Evolutionary conservation across 2,797 vertebrate genomes (phyloP).

Genomic region (Passerculus sandwichensis): DNA sequence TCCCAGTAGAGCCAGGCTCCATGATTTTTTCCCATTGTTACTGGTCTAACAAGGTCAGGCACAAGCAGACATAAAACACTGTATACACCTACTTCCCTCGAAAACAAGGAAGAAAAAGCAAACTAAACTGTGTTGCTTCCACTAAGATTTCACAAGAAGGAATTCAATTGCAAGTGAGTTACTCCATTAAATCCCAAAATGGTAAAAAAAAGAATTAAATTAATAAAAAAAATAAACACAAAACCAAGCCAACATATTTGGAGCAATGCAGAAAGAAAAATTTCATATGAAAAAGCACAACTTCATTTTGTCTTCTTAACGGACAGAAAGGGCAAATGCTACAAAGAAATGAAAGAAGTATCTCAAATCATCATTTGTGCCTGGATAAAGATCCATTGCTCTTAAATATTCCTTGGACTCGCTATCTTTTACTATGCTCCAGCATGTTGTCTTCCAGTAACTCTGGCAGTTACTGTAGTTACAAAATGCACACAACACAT

Average conservation of each 20-base stretch:
- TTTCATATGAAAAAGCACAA: background rate
- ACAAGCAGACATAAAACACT: background rate
- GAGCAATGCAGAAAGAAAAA: background rate
- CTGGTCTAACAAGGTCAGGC: background rate
- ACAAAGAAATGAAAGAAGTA: background rate
- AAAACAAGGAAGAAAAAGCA: background rate
- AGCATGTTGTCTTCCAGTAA: background rate
- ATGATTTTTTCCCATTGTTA: background rate
- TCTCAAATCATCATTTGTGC: background rate
- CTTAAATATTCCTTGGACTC: background rate
- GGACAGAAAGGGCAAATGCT: background rate
- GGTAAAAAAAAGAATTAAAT: background rate
- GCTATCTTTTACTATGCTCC: background rate
- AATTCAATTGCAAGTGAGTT: background rate
- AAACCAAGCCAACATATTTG: background rate
- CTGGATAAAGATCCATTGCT: background rate
- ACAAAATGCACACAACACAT: background rate
- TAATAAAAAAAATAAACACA: fast-evolving
- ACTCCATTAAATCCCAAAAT: background rate
- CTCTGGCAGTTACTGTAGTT: background rate
- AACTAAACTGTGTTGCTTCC: background rate
- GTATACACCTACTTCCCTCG: background rate
- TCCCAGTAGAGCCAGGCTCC: background rate
- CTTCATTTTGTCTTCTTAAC: background rate
- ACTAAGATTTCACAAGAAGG: background rate